Conservation (phyloP, 2,888 invertebrate genomes). For the Zelleria hepariella region DNA sequence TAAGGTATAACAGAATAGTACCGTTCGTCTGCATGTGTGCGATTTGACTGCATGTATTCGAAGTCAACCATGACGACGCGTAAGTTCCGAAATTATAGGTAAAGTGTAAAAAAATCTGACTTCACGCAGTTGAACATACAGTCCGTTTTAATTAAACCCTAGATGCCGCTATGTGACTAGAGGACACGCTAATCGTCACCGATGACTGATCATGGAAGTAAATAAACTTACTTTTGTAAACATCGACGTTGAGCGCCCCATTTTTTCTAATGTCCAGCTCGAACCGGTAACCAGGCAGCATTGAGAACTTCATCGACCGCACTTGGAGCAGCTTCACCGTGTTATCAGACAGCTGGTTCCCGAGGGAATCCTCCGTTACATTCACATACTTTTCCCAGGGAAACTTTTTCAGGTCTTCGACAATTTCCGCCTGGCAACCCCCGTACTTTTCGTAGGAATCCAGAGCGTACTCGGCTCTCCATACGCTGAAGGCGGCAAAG, state of each 20-base stretch:
- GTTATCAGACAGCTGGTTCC: constrained; percentile 56
- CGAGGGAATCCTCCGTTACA: constrained; percentile 58
- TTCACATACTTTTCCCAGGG: constrained; percentile 54
- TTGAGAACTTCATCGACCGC: constrained; percentile 58
- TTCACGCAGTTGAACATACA: no score
- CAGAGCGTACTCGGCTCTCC: constrained; percentile 57
- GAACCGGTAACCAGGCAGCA: constrained; percentile 64
- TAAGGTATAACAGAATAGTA: no score
- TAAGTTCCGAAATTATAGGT: no score
- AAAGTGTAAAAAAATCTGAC: no score
- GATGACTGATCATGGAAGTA: no score
- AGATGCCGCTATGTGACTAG: no score
- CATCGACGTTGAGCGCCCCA: constrained; percentile 58
- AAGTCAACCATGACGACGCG: no score
- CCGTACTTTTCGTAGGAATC: constrained; percentile 19
- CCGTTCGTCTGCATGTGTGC: no score
- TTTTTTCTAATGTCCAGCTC: constrained; percentile 65
- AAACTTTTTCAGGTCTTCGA: constrained; percentile 42
- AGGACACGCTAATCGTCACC: no score
- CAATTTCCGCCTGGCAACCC: constrained; percentile 23
- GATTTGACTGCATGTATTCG: no score
- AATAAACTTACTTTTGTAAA: constrained; percentile 55
- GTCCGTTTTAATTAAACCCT: no score
- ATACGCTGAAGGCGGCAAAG: constrained; percentile 67
- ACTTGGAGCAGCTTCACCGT: constrained; percentile 64